These are phyloP conservation scores for Araneus ventricosus DNA, from an alignment of 1,140 invertebrate genomes.

Conservation along the genomic window DNA sequence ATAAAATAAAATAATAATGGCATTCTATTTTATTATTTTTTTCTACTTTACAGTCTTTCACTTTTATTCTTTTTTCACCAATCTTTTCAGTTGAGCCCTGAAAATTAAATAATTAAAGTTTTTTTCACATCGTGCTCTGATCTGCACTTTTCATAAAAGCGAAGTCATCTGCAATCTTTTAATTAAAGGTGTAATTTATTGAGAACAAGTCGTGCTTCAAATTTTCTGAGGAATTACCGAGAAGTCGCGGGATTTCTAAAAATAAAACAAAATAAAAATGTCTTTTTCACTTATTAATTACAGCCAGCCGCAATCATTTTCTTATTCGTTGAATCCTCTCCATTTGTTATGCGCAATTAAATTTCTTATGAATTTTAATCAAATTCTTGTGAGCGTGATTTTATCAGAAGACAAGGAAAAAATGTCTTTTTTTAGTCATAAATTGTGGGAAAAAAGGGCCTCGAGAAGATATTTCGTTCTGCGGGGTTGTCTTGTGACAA, in stretches of 20 bases:
- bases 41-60: not conserved
- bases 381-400: not conserved
- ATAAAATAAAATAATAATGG: no score
- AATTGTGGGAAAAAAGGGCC: not conserved
- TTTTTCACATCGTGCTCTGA: not conserved
- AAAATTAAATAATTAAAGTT: constrained; percentile 7
- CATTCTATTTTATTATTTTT: not conserved
- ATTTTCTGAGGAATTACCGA: not conserved
- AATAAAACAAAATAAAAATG: not conserved
- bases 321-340: not conserved
- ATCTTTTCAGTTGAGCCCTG: not conserved
- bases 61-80: not conserved
- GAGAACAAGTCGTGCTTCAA: not conserved
- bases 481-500: not conserved
- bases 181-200: constrained; percentile 21
- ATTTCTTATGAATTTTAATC: not conserved
- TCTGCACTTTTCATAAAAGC: not conserved
- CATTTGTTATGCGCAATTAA: not conserved
- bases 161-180: not conserved
- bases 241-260: not conserved
- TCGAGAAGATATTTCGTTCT: not conserved
- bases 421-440: not conserved
- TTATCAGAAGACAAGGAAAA: not conserved
- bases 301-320: not conserved
- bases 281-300: not conserved